Evolutionary conservation across 37 sponge, comb jelly and placozoan species (phyloP), one percentile per base, ranked within the genome.

Genomic region (Hexactinellida sp.): DNA sequence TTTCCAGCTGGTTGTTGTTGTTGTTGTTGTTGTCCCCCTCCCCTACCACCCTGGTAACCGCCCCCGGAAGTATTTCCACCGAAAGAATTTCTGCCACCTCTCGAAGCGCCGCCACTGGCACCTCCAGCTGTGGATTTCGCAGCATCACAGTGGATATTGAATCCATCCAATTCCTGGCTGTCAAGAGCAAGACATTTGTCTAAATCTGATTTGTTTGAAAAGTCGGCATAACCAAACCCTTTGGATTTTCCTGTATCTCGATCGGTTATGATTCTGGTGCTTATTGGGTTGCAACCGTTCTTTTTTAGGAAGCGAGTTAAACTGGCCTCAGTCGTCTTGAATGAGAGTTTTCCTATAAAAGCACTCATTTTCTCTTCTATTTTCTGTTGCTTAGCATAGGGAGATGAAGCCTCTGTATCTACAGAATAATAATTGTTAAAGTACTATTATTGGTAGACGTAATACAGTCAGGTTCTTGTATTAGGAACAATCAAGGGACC

Each of bases 171-270:
- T 63, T 63, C 76, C 28, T 63, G 19, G 25, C 76, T 23, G 25
- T 63, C 76, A 7, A 63, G 30, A 28, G 28, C 30, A 7, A 63
- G 76, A 28, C 76, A 63, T 28, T 63, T 63, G 32, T 63, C 76
- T 7, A 63, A 63, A 63, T 63, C 76, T 21, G 76, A 10, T 63
- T 63, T 63, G 34, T n/a, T 63, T 1, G 76, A 63, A 63, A 63
- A 63, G 76, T 63, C 76, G 3, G 76, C 76, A 63, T 63, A 63
- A n/a, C 76, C 76, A n/a, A 63, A 63, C 13, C 76, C 76, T 63
- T n/a, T 10, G 5, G 76, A 63, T 63, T 63, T 63, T n/a, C 76
- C 76, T 25, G 76, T 63, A 25, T 63, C 76, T 7, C 13, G 3
- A n/a, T 63, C 76, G 3, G 30, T 63, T 10, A 63, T 63, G 3